Conservation (phyloP, 2,888 invertebrate genomes). For the Cataglyphis cursor region DNA sequence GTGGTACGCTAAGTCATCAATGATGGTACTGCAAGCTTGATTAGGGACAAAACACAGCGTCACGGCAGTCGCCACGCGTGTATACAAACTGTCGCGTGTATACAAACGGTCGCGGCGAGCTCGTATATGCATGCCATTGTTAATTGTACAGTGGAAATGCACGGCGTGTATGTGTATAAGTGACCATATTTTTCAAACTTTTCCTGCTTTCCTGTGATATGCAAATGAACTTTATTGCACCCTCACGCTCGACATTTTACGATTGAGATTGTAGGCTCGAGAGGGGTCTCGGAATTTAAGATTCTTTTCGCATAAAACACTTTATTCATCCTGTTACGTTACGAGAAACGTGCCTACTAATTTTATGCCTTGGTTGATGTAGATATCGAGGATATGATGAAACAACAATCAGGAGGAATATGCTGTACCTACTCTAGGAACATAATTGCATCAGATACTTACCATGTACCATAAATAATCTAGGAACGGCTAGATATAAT, state of each 20-base stretch:
- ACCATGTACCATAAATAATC: conserved; percentile 41
- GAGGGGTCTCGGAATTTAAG: neutral
- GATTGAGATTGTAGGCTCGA: neutral
- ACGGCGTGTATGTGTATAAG: conserved; percentile 13
- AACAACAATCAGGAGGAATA: neutral
- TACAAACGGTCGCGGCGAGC: conserved; percentile 38
- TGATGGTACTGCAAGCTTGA: conserved; percentile 69
- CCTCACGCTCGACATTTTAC: conserved; percentile 16
- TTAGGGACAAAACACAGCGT: conserved; percentile 60
- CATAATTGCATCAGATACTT: conserved; percentile 44
- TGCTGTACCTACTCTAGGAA: neutral
- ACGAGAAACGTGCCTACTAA: neutral
- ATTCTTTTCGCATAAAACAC: conserved; percentile 1
- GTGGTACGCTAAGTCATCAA: conserved; percentile 47
- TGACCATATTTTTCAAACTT: conserved; percentile 14
- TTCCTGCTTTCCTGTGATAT: conserved; percentile 21
- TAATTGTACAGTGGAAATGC: conserved; percentile 78
- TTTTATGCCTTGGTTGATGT: neutral
- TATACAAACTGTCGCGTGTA: conserved; percentile 44
- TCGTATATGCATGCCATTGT: conserved; percentile 74
- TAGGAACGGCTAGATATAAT: conserved; percentile 22
- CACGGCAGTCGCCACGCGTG: conserved; percentile 44
- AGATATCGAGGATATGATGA: conserved; percentile 1
- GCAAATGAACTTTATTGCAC: conserved; percentile 36
- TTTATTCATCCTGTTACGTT: neutral